Evolutionary conservation across 2,797 vertebrate genomes (phyloP).

Genomic region (Enoplosus armatus): DNA sequence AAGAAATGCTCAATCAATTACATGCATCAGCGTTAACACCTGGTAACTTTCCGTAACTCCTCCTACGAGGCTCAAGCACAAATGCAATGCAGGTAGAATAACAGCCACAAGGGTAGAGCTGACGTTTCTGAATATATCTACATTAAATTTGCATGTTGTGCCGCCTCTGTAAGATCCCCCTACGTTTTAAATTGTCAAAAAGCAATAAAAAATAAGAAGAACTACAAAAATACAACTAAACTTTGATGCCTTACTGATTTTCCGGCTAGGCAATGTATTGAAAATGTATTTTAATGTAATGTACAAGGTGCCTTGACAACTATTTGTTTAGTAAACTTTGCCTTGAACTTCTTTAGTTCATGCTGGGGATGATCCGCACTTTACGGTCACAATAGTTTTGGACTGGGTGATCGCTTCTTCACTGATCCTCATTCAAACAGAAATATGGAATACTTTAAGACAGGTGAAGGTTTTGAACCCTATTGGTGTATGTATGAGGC

Average conservation of each 20-base stretch:
- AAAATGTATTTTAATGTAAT: not conserved
- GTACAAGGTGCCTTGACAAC: not conserved
- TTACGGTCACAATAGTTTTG: not conserved
- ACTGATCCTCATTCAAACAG: not conserved
- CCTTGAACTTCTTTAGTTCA: not conserved
- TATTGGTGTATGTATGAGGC: no score
- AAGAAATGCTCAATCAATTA: not conserved
- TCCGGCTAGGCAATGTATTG: no score
- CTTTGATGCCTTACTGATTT: not conserved
- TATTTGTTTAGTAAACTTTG: not conserved
- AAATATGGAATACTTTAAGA: not conserved
- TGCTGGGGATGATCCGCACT: not conserved
- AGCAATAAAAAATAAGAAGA: no score
- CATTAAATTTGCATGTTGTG: no score
- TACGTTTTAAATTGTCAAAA: no score
- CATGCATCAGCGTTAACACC: not conserved
- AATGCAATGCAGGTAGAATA: not conserved
- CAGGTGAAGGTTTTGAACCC: not conserved
- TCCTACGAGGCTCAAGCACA: not conserved
- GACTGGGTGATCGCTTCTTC: not conserved
- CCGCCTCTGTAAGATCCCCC: no score
- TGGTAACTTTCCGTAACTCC: conserved; percentile 38
- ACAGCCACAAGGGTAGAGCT: not conserved
- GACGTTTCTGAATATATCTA: no score
- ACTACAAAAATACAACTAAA: no score